Percentiles rank a stretch among this genome's conserved stretches.
phyloP scores from a whole-genome alignment of 2,113 vertebrate species.

The Stictonetta naevosa region DNA sequence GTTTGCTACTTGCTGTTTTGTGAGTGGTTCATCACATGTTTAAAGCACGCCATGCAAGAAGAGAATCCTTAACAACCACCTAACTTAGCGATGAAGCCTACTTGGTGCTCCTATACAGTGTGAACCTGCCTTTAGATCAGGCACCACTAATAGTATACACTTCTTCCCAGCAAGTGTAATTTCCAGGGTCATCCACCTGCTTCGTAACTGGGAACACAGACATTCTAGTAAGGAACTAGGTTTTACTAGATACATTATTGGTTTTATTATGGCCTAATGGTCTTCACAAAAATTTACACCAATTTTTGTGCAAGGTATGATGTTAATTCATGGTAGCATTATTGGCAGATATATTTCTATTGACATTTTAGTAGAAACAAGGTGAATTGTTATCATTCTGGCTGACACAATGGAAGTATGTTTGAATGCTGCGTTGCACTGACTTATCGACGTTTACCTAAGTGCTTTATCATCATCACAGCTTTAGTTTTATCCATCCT shows the following conservation, averaged over 20 bases:
- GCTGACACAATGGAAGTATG: background rate
- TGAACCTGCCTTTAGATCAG: background rate
- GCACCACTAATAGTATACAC: rapidly evolving
- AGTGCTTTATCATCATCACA: background rate
- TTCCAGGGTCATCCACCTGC: background rate
- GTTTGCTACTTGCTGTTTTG: background rate
- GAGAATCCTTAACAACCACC: background rate
- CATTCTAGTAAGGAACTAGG: background rate
- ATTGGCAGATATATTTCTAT: background rate
- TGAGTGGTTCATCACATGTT: background rate
- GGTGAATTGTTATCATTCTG: background rate
- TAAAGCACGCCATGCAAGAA: background rate
- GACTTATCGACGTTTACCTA: background rate
- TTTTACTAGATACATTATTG: background rate
- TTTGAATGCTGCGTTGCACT: background rate
- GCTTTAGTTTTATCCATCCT: background rate
- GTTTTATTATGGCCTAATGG: background rate
- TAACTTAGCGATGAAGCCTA: background rate
- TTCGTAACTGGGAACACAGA: rapidly evolving
- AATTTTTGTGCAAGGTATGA: background rate
- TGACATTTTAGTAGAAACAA: background rate
- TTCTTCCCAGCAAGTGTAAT: background rate
- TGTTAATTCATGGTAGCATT: background rate
- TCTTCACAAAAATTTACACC: background rate
- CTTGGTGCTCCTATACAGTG: background rate